These are phyloP conservation scores for Agonum fuliginosum DNA, from an alignment of 2,888 invertebrate genomes.

Conservation along the genomic window DNA sequence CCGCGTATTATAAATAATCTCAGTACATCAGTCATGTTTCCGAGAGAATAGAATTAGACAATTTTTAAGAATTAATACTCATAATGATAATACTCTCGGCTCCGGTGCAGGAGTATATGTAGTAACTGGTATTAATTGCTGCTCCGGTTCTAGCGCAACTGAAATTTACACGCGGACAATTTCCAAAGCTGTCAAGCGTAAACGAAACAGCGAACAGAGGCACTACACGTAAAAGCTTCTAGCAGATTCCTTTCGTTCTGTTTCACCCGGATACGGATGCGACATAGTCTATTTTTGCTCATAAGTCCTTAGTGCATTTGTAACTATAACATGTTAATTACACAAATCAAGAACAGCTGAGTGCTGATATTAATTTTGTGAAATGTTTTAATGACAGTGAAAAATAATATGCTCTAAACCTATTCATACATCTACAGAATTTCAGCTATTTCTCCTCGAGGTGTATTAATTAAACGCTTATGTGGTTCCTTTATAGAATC, in stretches of 20 bases:
- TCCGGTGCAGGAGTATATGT: conserved; percentile 16
- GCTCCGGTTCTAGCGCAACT: conserved; percentile 16
- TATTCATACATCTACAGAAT: conserved; percentile 1
- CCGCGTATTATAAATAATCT: conserved; percentile 24
- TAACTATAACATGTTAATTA: conserved; percentile 31
- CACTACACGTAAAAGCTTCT: conserved; percentile 43
- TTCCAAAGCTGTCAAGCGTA: conserved; percentile 16
- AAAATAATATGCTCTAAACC: conserved; percentile 8
- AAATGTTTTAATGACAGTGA: conserved; percentile 36
- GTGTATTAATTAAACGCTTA: conserved; percentile 3
- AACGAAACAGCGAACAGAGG: conserved; percentile 24
- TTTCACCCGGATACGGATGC: conserved; percentile 3
- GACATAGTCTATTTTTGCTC: conserved; percentile 10
- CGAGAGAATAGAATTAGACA: conserved; percentile 30
- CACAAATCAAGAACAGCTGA: conserved; percentile 29
- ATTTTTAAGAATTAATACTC: conserved; percentile 36
- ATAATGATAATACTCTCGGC: conserved; percentile 6
- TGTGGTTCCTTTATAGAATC: background rate
- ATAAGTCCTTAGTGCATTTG: conserved; percentile 20
- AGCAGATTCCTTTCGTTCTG: conserved; percentile 34
- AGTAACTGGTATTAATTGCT: conserved; percentile 43
- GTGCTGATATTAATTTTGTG: conserved; percentile 18
- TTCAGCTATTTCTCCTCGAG: background rate
- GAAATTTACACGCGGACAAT: conserved; percentile 44
- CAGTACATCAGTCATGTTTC: conserved; percentile 25